Percentiles rank a stretch among this genome's conserved stretches.
Conservation (phyloP, 2,888 invertebrate genomes). For the Idaea straminata region DNA sequence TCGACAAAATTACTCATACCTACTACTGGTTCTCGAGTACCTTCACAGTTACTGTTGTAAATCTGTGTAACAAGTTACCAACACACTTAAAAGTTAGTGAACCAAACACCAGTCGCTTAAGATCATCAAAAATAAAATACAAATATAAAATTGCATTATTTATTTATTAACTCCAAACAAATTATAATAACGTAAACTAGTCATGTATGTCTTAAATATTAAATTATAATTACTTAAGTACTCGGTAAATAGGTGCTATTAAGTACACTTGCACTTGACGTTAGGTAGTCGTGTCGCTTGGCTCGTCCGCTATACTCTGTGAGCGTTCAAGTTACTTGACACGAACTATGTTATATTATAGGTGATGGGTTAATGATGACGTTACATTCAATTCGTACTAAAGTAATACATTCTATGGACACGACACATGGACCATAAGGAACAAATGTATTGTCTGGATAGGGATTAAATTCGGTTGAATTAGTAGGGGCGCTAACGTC, state of each 20-base stretch:
- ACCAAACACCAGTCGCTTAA: no score
- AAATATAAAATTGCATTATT: conserved; percentile 28
- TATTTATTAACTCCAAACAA: conserved; percentile 71
- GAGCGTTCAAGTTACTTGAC: neutral
- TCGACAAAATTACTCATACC: no score
- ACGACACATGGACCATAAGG: neutral
- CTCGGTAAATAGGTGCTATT: conserved; percentile 45
- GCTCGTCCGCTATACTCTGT: neutral
- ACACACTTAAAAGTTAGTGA: no score
- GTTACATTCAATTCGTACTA: neutral
- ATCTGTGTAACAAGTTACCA: no score
- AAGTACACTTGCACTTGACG: conserved; percentile 47
- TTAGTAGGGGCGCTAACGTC: neutral
- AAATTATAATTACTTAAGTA: conserved; percentile 61
- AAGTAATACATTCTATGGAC: neutral
- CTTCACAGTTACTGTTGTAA: no score
- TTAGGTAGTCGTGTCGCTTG: neutral
- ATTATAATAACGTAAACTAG: conserved; percentile 52
- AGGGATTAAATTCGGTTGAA: neutral
- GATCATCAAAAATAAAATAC: neutral
- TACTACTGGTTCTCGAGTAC: no score
- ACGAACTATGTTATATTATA: neutral
- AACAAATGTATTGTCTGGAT: neutral
- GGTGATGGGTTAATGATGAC: neutral
- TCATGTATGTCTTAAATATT: conserved; percentile 61